A percentile compares a stretch with the other conserved stretches of the same genome.
phyloP scores from a whole-genome alignment of 2,797 vertebrate species.

The Protosalanx chinensis region DNA sequence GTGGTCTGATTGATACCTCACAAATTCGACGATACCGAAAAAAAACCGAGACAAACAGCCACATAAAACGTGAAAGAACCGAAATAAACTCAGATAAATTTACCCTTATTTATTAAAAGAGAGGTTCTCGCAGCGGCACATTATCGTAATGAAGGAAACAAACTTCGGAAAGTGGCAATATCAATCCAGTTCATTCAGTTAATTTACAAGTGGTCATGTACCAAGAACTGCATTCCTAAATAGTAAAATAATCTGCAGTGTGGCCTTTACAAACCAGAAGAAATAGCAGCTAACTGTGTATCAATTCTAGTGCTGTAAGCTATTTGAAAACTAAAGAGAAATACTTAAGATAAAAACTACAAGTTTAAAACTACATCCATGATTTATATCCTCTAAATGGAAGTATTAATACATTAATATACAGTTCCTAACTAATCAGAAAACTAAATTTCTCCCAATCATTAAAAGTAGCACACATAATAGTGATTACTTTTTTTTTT shows the following conservation, averaged over 20 bases:
- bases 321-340: conserved; percentile 46
- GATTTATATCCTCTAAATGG: conserved; percentile 40
- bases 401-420: conserved; percentile 53
- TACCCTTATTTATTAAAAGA: neutral
- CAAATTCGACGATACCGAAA: too few species aligned
- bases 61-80: neutral
- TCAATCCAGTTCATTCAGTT: conserved; percentile 66
- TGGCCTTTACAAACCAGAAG: conserved; percentile 35
- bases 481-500: conserved; percentile 43
- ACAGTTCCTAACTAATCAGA: conserved; percentile 28
- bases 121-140: neutral
- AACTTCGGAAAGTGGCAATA: conserved; percentile 20
- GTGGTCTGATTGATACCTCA: too few species aligned
- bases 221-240: conserved; percentile 25
- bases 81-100: neutral
- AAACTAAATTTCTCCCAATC: conserved; percentile 32
- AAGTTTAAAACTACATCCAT: conserved; percentile 45
- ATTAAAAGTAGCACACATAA: conserved; percentile 46
- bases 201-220: conserved; percentile 47
- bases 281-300: conserved; percentile 33
- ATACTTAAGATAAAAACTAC: conserved; percentile 12
- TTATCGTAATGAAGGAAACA: neutral
- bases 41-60: too few species aligned
- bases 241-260: conserved; percentile 38
- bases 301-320: conserved; percentile 43